Evolutionary conservation across 2,113 vertebrate species (phyloP).

Genomic region (Ptychochromis oligacanthus): DNA sequence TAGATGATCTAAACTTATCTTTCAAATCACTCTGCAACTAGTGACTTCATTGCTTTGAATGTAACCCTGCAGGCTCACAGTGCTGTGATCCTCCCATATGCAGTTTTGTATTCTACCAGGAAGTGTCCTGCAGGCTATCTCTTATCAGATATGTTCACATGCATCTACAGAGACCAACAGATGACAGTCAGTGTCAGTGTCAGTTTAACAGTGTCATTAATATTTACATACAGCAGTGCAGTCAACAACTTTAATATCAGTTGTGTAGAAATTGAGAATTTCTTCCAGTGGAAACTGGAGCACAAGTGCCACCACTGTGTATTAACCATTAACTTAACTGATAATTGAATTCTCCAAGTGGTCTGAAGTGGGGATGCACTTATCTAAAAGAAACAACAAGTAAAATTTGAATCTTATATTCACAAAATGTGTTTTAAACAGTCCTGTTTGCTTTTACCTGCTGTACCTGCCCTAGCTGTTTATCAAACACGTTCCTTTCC

Average conservation of each 20-base stretch:
- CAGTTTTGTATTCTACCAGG: conserved; percentile 17
- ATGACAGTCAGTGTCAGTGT: neutral
- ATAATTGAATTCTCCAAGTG: neutral
- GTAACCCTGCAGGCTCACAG: conserved; percentile 14
- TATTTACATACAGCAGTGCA: neutral
- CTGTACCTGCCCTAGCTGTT: conserved; percentile 40
- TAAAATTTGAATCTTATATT: neutral
- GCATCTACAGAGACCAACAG: neutral
- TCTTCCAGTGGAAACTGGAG: neutral
- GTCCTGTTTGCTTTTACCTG: conserved; percentile 64
- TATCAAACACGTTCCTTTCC: conserved; percentile 57
- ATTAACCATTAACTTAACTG: neutral
- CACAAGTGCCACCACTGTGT: neutral
- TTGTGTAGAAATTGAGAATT: neutral
- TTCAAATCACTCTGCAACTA: neutral
- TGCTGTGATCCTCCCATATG: conserved; percentile 49
- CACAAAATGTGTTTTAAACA: neutral
- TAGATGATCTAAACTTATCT: neutral
- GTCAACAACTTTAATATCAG: neutral
- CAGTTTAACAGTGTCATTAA: neutral
- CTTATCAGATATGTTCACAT: conserved; percentile 38
- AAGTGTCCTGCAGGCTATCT: conserved; percentile 24
- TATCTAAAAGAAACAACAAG: neutral
- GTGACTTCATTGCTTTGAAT: neutral
- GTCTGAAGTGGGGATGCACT: neutral